phyloP scores from a whole-genome alignment of 2,888 invertebrate species.

The Callyntrura sp. region DNA sequence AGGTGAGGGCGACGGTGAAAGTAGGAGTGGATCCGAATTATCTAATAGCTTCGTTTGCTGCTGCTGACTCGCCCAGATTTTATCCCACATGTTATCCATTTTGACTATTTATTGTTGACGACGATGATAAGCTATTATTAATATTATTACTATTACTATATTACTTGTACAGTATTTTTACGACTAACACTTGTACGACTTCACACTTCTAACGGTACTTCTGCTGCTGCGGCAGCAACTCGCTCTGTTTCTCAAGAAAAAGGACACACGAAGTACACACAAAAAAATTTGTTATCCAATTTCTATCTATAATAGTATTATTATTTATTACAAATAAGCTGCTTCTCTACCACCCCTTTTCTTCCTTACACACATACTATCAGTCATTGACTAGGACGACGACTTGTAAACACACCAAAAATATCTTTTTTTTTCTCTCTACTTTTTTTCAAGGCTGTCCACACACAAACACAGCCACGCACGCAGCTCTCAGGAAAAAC shows the following conservation, averaged over 20 bases:
- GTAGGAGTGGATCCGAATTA: slow-evolving; percentile 80
- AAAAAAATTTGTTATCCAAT: slow-evolving; percentile 50
- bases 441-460: slow-evolving; percentile 46
- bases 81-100: slow-evolving; percentile 84
- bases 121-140: neutral
- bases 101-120: slow-evolving; percentile 36
- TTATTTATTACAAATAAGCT: slow-evolving; percentile 26
- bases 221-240: neutral
- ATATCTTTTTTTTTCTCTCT: neutral
- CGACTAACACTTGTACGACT: slow-evolving; percentile 35
- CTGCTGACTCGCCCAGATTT: slow-evolving; percentile 84
- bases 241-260: neutral
- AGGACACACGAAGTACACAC: slow-evolving; percentile 24
- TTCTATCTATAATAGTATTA: slow-evolving; percentile 17
- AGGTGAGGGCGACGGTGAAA: slow-evolving; percentile 84
- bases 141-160: neutral
- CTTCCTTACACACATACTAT: slow-evolving; percentile 4
- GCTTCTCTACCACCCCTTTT: neutral
- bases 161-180: neutral
- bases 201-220: slow-evolving; percentile 12
- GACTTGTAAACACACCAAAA: slow-evolving; percentile 25
- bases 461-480: slow-evolving; percentile 30
- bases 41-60: slow-evolving; percentile 81
- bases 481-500: slow-evolving; percentile 21
- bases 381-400: slow-evolving; percentile 49